These are phyloP conservation scores for Centropus unirufus DNA, from an alignment of 2,113 vertebrate species.

Conservation along the genomic window DNA sequence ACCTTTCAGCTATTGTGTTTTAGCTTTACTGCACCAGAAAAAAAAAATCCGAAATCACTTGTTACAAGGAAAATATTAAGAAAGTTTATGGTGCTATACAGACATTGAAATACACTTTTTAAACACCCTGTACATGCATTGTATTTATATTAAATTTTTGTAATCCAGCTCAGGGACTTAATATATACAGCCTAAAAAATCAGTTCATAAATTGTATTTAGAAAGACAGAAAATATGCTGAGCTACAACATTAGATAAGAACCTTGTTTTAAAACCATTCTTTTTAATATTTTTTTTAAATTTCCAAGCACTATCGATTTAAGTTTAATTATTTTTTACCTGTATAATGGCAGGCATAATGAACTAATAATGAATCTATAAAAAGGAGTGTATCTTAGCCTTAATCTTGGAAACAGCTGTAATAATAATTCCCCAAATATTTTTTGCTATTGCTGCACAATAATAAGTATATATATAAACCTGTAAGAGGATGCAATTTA, in stretches of 20 bases:
- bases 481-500: conserved; percentile 11
- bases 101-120: background rate
- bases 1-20: conserved; percentile 67
- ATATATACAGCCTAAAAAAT: conserved; percentile 20
- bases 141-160: conserved; percentile 41
- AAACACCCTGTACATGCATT: background rate
- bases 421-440: conserved; percentile 31
- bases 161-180: conserved; percentile 36
- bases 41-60: conserved; percentile 52
- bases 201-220: conserved; percentile 39
- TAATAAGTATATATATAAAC: background rate
- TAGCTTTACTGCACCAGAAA: background rate
- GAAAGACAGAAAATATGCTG: conserved; percentile 38
- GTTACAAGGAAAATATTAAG: conserved; percentile 12
- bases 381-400: conserved; percentile 14
- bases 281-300: background rate
- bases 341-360: background rate
- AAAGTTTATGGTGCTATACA: conserved; percentile 22
- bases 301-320: background rate
- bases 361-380: conserved; percentile 5
- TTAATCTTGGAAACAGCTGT: conserved; percentile 43
- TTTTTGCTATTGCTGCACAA: conserved; percentile 37
- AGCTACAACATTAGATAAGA: conserved; percentile 22
- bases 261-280: conserved; percentile 32
- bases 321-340: conserved; percentile 12